Conservation (phyloP, 2,113 vertebrate species). For the Vireo altiloquus region DNA sequence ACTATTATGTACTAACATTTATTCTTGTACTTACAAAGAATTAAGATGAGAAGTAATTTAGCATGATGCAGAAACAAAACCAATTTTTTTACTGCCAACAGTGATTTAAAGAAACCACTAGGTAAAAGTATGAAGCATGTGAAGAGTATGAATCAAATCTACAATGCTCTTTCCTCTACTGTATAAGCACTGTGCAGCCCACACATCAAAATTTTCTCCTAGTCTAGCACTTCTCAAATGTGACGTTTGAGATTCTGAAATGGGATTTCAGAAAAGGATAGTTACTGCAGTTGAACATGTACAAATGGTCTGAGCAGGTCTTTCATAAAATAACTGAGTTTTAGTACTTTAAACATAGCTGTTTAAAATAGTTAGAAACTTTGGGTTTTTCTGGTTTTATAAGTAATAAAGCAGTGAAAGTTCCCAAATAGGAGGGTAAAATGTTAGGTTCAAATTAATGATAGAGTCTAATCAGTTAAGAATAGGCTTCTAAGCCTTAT, state of each 20-base stretch:
- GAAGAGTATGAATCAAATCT: slow-evolving; percentile 7
- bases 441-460: not conserved
- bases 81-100: not conserved
- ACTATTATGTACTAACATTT: not conserved
- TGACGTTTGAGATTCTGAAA: not conserved
- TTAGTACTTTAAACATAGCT: not conserved
- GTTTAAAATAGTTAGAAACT: not conserved
- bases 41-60: not conserved
- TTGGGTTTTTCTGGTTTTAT: not conserved
- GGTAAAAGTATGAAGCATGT: not conserved
- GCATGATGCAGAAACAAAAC: not conserved
- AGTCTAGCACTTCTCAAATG: slow-evolving; percentile 24
- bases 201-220: slow-evolving; percentile 7
- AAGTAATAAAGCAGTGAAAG: not conserved
- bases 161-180: not conserved
- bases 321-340: not conserved
- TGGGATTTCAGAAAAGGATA: not conserved
- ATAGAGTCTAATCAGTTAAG: not conserved
- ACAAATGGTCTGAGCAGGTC: not conserved
- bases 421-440: not conserved
- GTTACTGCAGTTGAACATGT: not conserved
- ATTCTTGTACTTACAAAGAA: not conserved
- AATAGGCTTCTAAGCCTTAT: not conserved
- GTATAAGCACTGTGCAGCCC: not conserved
- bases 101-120: not conserved